Percentiles rank a stretch among this genome's conserved stretches.
Evolutionary conservation across 2,113 vertebrate genomes (phyloP).

Genomic region (Scalopus aquaticus): DNA sequence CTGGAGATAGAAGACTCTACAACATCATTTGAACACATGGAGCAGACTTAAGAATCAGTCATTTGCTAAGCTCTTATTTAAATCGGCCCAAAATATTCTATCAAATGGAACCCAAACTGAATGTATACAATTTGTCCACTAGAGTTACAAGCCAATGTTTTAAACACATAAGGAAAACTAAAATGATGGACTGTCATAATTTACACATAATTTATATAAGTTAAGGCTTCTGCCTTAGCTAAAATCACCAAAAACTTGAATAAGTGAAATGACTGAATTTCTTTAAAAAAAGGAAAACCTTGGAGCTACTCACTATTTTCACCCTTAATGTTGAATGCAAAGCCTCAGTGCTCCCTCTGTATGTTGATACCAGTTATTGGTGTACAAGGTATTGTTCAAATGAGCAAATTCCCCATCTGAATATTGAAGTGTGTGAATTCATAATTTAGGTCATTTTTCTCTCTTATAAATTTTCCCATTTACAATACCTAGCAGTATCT

Average conservation of each 20-base stretch:
- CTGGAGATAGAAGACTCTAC: neutral
- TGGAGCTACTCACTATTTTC: neutral
- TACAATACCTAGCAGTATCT: neutral
- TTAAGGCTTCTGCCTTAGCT: neutral
- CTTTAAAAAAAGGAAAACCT: neutral
- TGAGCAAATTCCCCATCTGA: neutral
- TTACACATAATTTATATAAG: neutral
- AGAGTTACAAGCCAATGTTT: neutral
- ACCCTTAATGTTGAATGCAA: neutral
- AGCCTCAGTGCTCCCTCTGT: neutral
- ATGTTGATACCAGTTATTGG: neutral
- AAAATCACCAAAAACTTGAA: neutral
- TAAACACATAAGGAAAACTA: slow-evolving; percentile 22
- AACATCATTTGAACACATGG: neutral
- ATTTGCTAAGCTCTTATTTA: slow-evolving; percentile 20
- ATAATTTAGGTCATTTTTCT: neutral
- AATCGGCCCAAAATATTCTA: neutral
- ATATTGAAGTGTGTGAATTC: neutral
- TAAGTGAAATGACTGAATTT: slow-evolving; percentile 14
- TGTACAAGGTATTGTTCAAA: neutral
- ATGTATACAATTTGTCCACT: neutral
- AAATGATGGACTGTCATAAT: neutral
- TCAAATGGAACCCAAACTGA: neutral
- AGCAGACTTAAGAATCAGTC: neutral
- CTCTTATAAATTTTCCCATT: neutral